A percentile compares a stretch with the other conserved stretches of the same genome.
These are phyloP conservation scores for Hypsibius dujardini DNA, from an alignment of 1,140 invertebrate species.

Conservation along the genomic window DNA sequence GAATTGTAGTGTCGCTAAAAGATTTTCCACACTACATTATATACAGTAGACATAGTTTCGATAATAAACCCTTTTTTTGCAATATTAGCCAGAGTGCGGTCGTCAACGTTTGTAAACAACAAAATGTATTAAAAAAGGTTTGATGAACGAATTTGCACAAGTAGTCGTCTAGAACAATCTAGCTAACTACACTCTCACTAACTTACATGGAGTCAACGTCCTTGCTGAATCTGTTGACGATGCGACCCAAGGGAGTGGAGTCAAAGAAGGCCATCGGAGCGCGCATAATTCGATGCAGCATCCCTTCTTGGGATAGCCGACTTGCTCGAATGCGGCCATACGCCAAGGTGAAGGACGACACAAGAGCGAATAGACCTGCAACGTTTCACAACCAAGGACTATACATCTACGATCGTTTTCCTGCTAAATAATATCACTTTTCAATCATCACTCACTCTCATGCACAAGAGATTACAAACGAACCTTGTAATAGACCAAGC, in stretches of 20 bases:
- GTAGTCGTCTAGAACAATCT: slow-evolving; percentile 21
- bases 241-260: slow-evolving; percentile 46
- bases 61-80: too few relatives aligned
- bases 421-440: not conserved
- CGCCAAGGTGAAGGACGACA: not conserved
- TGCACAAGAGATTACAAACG: not conserved
- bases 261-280: slow-evolving; percentile 47
- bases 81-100: too few relatives aligned
- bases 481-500: not conserved
- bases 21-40: too few relatives aligned
- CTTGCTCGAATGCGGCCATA: slow-evolving; percentile 45
- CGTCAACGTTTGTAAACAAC: slow-evolving; percentile 16
- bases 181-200: not conserved
- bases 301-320: slow-evolving; percentile 49
- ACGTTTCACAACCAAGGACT: too few relatives aligned
- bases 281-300: slow-evolving; percentile 55
- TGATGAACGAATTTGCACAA: too few relatives aligned
- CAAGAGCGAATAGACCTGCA: not conserved
- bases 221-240: slow-evolving; percentile 56
- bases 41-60: too few relatives aligned
- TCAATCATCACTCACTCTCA: too few relatives aligned
- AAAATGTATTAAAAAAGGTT: not conserved
- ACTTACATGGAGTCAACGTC: slow-evolving; percentile 40
- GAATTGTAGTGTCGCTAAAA: slow-evolving; percentile 44
- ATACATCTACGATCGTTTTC: too few relatives aligned